These are phyloP conservation scores for Blomia tropicalis DNA, from an alignment of 2,888 invertebrate genomes.

Conservation along the genomic window DNA sequence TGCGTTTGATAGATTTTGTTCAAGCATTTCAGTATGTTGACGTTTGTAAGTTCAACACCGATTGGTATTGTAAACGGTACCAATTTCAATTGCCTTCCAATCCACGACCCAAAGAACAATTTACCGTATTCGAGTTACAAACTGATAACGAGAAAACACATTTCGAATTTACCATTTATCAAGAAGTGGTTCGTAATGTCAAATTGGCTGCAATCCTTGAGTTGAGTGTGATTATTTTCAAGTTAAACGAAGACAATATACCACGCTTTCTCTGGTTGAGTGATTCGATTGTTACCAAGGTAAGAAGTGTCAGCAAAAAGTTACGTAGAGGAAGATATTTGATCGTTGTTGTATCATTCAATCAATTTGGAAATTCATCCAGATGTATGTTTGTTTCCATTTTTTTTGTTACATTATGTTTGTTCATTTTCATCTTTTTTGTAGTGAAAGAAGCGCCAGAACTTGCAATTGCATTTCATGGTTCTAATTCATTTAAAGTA, in stretches of 20 bases:
- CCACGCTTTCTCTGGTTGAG: not conserved
- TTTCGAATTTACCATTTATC: conserved; percentile 9
- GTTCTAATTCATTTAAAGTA: conserved; percentile 70
- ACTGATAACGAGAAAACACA: not conserved
- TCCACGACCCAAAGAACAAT: not conserved
- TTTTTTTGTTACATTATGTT: too few relatives aligned
- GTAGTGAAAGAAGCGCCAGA: conserved; percentile 67
- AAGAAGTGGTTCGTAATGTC: not conserved
- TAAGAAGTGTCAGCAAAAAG: not conserved
- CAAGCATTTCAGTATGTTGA: not conserved
- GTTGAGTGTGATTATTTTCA: not conserved
- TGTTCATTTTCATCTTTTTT: too few relatives aligned
- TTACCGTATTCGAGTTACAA: not conserved
- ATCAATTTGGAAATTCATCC: conserved; percentile 70
- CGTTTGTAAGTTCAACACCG: not conserved
- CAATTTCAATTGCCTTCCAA: not conserved
- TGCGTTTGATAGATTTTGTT: not conserved
- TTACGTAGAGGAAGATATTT: conserved; percentile 64
- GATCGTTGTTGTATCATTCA: conserved; percentile 81
- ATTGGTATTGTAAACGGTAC: not conserved
- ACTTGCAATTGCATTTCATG: conserved; percentile 79
- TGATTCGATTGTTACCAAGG: not conserved
- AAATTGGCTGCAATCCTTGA: not conserved
- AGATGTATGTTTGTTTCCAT: conserved; percentile 32
- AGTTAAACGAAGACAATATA: not conserved